A percentile compares a stretch with the other conserved stretches of the same genome.
Evolutionary conservation across 2,888 invertebrate species (phyloP).

Genomic region (Drosophila testacea): DNA sequence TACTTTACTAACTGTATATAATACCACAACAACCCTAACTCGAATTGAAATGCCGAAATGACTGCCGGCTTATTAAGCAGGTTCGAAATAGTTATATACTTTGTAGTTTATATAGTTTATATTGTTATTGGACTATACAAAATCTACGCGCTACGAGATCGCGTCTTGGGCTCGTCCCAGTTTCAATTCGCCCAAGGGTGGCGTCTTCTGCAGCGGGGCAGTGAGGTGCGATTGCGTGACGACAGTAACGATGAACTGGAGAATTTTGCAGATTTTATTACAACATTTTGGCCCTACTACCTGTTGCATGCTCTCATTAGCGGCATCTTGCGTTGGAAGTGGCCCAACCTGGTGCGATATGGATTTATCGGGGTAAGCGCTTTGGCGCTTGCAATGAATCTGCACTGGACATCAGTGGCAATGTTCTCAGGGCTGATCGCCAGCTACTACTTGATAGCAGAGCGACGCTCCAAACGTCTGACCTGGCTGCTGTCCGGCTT

Average conservation of each 20-base stretch:
- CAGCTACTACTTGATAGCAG: constrained; percentile 74
- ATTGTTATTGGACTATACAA: constrained; percentile 78
- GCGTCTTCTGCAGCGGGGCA: constrained; percentile 68
- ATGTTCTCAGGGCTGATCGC: constrained; percentile 63
- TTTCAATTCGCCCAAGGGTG: constrained; percentile 79
- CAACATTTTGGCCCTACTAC: constrained; percentile 80
- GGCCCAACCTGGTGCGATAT: constrained; percentile 55
- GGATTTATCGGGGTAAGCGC: constrained; percentile 70
- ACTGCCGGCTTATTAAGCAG: constrained; percentile 53
- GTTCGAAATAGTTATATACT: constrained; percentile 79
- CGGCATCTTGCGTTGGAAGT: constrained; percentile 54
- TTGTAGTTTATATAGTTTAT: constrained; percentile 81
- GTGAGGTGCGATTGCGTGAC: constrained; percentile 69
- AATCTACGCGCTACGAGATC: constrained; percentile 72
- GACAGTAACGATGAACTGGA: constrained; percentile 83
- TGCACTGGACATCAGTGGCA: constrained; percentile 60
- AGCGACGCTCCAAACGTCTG: constrained; percentile 56
- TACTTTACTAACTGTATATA: no score
- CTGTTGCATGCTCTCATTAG: constrained; percentile 74
- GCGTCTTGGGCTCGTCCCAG: constrained; percentile 64
- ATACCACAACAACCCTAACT: no score
- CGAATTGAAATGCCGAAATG: constrained; percentile 28
- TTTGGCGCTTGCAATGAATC: constrained; percentile 65
- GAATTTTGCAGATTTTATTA: constrained; percentile 78
- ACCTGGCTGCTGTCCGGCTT: constrained; percentile 75